A percentile compares a stretch with the other conserved stretches of the same genome.
phyloP scores from a whole-genome alignment of 2,113 vertebrate genomes.

The Neogobius melanostomus region DNA sequence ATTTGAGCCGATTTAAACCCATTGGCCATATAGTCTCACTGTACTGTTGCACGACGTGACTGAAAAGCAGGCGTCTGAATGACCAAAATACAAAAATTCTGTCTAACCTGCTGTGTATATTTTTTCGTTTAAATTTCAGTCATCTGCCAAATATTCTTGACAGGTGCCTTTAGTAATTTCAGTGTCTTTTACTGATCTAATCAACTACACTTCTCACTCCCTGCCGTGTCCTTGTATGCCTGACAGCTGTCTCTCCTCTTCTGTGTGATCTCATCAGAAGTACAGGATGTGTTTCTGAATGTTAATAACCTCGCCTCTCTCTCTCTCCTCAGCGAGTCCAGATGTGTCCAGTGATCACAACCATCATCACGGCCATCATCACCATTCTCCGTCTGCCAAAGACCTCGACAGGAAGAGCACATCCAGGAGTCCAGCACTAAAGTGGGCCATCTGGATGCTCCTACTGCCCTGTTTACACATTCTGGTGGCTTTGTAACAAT shows the following conservation, averaged over 20 bases:
- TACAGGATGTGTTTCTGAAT: neutral
- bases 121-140: no score
- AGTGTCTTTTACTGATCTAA: neutral
- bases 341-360: slow-evolving; percentile 63
- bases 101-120: no score
- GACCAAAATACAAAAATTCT: no score
- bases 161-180: no score
- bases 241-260: slow-evolving; percentile 6
- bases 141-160: no score
- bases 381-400: slow-evolving; percentile 53
- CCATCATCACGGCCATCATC: slow-evolving; percentile 59
- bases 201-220: neutral
- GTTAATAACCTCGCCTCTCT: slow-evolving; percentile 14
- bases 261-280: slow-evolving; percentile 2
- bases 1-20: no score
- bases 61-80: no score
- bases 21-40: no score
- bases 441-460: slow-evolving; percentile 47
- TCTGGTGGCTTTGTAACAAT: slow-evolving; percentile 61
- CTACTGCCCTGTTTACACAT: slow-evolving; percentile 58
- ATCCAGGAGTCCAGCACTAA: slow-evolving; percentile 48
- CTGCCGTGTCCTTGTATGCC: neutral
- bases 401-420: slow-evolving; percentile 35
- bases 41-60: no score
- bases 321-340: slow-evolving; percentile 64